Percentiles rank a stretch among this genome's conserved stretches.
phyloP scores from a whole-genome alignment of 2,113 vertebrate genomes.

The Tragulus kanchil region DNA sequence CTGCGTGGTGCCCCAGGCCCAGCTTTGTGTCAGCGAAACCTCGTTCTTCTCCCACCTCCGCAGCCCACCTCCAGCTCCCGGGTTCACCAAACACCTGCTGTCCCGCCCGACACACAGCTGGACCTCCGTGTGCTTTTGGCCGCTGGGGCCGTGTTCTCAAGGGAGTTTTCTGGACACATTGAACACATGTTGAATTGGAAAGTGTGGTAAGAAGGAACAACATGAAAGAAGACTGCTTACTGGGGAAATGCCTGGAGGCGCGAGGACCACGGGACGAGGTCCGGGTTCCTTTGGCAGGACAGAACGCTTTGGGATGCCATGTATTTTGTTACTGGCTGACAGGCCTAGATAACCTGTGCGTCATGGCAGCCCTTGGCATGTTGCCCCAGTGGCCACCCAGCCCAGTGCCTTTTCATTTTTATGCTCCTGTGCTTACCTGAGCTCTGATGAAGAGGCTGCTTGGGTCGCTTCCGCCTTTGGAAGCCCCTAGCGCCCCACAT shows the following conservation, averaged over 20 bases:
- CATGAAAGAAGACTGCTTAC: background rate
- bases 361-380: background rate
- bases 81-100: conserved; percentile 46
- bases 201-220: background rate
- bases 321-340: background rate
- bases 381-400: background rate
- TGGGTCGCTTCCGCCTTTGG: too few relatives aligned
- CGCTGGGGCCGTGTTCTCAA: background rate
- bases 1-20: background rate
- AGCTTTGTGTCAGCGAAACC: background rate
- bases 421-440: background rate
- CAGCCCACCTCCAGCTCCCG: background rate
- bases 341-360: background rate
- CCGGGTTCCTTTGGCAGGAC: background rate
- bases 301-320: background rate
- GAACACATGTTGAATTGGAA: background rate
- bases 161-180: background rate
- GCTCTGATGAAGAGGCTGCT: background rate
- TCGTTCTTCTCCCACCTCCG: background rate
- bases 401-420: background rate
- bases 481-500: background rate
- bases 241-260: background rate
- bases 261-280: background rate
- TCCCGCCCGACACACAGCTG: conserved; percentile 58
- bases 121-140: background rate